These are phyloP conservation scores for Idaea straminata DNA, from an alignment of 2,888 invertebrate genomes.

Conservation along the genomic window DNA sequence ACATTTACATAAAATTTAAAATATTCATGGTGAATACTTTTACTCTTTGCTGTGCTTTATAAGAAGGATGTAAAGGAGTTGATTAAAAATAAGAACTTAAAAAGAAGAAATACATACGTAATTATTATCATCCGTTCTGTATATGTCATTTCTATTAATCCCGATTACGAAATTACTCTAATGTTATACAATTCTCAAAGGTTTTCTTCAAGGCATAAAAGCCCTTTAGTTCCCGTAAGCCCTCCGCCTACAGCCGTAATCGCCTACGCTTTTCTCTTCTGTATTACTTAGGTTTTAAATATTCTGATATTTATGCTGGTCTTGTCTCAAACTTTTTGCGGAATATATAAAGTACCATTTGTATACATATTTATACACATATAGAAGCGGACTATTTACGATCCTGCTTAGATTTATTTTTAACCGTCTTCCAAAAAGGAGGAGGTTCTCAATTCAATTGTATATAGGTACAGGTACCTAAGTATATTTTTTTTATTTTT, in stretches of 20 bases:
- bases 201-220: not conserved
- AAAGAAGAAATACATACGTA: not conserved
- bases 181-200: not conserved
- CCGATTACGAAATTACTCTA: not conserved
- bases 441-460: no score
- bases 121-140: not conserved
- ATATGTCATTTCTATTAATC: no score
- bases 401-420: no score
- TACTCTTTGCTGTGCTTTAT: not conserved
- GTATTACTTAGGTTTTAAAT: not conserved
- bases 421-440: no score
- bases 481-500: no score
- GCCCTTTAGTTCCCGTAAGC: not conserved
- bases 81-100: not conserved
- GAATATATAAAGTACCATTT: no score
- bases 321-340: no score
- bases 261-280: not conserved
- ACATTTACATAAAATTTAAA: conserved; percentile 43
- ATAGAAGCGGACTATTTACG: no score
- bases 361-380: no score
- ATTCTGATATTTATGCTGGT: no score
- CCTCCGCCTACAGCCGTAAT: not conserved
- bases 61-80: not conserved
- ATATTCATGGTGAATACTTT: conserved; percentile 35
- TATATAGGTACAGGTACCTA: no score